A percentile compares a stretch with the other conserved stretches of the same genome.
These are phyloP conservation scores for Aleadryas rufinucha DNA, from an alignment of 2,113 vertebrate genomes.

Conservation along the genomic window DNA sequence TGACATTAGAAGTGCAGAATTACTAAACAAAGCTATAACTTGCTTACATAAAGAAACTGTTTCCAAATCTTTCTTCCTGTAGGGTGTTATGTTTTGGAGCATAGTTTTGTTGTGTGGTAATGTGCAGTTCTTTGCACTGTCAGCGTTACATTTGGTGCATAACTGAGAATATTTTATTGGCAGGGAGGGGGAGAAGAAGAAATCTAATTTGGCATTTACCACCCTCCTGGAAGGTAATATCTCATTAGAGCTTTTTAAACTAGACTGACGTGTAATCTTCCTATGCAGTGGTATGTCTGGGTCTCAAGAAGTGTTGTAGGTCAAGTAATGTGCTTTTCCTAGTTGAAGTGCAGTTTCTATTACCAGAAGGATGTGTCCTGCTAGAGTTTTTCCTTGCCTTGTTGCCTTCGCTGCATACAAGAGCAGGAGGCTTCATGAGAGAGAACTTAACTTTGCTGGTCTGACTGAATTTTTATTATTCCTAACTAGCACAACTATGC, in stretches of 20 bases:
- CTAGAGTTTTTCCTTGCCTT: not conserved
- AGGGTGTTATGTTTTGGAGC: slow-evolving; percentile 26
- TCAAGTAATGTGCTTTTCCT: not conserved
- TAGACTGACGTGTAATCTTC: not conserved
- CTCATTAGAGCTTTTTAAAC: slow-evolving; percentile 5
- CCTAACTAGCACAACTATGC: not conserved
- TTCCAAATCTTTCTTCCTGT: slow-evolving; percentile 41
- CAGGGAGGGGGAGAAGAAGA: not conserved
- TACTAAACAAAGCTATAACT: slow-evolving; percentile 28
- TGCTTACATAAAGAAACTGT: slow-evolving; percentile 6
- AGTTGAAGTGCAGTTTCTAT: not conserved
- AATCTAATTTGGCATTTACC: not conserved
- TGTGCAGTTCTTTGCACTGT: not conserved
- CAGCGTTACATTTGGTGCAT: not conserved
- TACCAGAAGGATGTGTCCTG: not conserved
- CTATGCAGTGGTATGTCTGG: not conserved
- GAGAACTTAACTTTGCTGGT: not conserved
- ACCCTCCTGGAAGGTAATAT: not conserved
- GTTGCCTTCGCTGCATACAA: not conserved
- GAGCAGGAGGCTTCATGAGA: not conserved
- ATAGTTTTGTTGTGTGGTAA: slow-evolving; percentile 37
- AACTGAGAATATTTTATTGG: not conserved
- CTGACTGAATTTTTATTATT: not conserved
- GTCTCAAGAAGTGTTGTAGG: not conserved
- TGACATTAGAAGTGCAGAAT: slow-evolving; percentile 14